Evolutionary conservation across 2,113 vertebrate genomes (phyloP).

Genomic region (Polypterus senegalus): DNA sequence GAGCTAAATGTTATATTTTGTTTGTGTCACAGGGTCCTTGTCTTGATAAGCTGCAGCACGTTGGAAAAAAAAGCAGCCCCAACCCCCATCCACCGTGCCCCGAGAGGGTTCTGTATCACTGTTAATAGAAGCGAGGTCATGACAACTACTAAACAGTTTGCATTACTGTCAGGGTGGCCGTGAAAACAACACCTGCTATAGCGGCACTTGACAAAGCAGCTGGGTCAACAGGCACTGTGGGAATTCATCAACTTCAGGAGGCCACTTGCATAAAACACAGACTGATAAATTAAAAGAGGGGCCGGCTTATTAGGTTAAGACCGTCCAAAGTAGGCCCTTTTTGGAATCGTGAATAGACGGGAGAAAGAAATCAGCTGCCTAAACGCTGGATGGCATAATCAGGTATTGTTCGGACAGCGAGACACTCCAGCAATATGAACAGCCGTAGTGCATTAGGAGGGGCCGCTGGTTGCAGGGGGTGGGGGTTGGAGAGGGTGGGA

Average conservation of each 20-base stretch:
- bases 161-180: constrained; percentile 95
- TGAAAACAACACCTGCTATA: constrained; percentile 97
- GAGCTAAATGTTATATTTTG: constrained; percentile 2
- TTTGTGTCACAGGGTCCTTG: constrained; percentile 31
- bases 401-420: constrained; percentile 15
- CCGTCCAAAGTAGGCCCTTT: constrained; percentile 52
- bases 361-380: constrained; percentile 30
- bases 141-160: constrained; percentile 94
- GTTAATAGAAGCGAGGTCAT: constrained; percentile 89
- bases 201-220: constrained; percentile 87
- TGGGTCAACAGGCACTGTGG: constrained; percentile 98
- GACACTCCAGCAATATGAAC: constrained; percentile 3
- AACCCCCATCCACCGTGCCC: constrained; percentile 8
- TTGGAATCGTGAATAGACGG: constrained; percentile 30
- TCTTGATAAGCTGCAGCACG: constrained; percentile 49
- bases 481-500: too few species aligned
- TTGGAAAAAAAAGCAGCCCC: constrained; percentile 32
- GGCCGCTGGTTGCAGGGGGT: too few species aligned
- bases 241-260: constrained; percentile 91
- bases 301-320: constrained; percentile 56
- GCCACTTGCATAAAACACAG: constrained; percentile 61
- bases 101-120: constrained; percentile 63
- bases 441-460: constrained; percentile 8
- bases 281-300: constrained; percentile 59
- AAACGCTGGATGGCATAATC: constrained; percentile 33